Evolutionary conservation across 2,888 invertebrate genomes (phyloP), one percentile per base, ranked within the genome.

Genomic region (Athripsodes cinereus): DNA sequence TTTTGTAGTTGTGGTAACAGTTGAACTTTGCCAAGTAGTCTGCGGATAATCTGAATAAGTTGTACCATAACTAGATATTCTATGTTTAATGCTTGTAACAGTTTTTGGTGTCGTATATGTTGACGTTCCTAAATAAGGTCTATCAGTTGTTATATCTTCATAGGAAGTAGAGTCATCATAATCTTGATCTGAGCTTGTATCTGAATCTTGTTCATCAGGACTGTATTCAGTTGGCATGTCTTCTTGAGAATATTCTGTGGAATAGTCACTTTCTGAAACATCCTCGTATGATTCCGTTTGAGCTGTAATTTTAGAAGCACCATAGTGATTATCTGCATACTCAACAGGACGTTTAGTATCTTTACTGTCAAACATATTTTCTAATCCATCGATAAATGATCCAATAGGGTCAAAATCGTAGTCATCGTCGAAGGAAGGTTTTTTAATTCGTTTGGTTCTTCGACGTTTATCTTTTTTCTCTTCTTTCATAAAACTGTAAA

Each of bases 381-480:
- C 63, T 21, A 63, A 16, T 11, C 57, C 58, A 21, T 62, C 63
- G 0, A 63, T 48, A 21, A 62, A 57, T n/a, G 22, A 51, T 34
- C 40, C 61, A 13, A 63, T 18, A 13, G 60, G 58, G 54, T 62
- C 57, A 35, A 59, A 57, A 11, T 61, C 57, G n/a, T 59, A 57
- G 2, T 61, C 57, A 18, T 59, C 57, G 19, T 40, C 34, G n/a
- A 20, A n/a, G 2, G n/a, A 8, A 13, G 50, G 50, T 22, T 19
- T 19, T 21, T 35, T 48, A 2, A 51, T 22, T 34, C 35, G 21
- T 21, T 57, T 35, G 0, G 20, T 53, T 22, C 18, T 51, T 2
- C 50, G 51, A 22, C 31, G 31, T 26, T 57, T 57, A 2, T 61
- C 52, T 22, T 47, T 63, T 18, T 55, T 54, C 26, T 44, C 57